Base-by-base conservation (phyloP, 1,140 invertebrate species). In the Papilio xuthus region DNA sequence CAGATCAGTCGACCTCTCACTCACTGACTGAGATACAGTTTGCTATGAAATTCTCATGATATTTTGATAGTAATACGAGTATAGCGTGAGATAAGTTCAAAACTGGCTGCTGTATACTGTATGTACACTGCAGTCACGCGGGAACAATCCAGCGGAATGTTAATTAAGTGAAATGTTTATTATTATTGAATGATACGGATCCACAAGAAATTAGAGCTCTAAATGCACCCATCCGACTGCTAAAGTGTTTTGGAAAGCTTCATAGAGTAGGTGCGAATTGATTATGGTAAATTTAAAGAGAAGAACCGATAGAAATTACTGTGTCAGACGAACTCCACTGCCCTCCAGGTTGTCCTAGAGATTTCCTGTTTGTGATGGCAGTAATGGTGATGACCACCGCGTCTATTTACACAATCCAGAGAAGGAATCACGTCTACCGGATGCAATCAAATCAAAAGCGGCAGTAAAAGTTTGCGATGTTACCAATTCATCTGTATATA, bases 11-110 rank as follows among this genome's bases (percentile, higher is more conserved):
- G 44, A 47, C 44, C 44, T 18, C 44, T 47, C 13, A 47, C 44
- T 47, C 13, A 47, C 50, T 53, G 50, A 53, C 50, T 53, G 50
- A 9, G 50, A 53, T 18, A 53, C 50, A 53, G 18, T 53, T 20
- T 7, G n/a, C 50, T 53, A 53, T 2, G n/a, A 53, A 53, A 53
- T 53, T 53, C 50, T 53, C 50, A 53, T 53, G 50, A 53, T 53
- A 53, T 53, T 53, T 53, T n/a, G n/a, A 53, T n/a, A 53, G 50
- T 53, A 53, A 53, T 53, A n/a, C 50, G 50, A 53, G 50, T 53
- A 53, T 53, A 20, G 50, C 50, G 50, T 53, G 50, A 53, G 50
- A 53, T 53, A n/a, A 20, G 15, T n/a, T 47, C 4, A 1, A 18
- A 15, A 20, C 7, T 53, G 18, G n/a, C 50, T 8, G 1, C 18